These are phyloP conservation scores for Probosciger aterrimus DNA, from an alignment of 2,113 vertebrate genomes.

Conservation along the genomic window DNA sequence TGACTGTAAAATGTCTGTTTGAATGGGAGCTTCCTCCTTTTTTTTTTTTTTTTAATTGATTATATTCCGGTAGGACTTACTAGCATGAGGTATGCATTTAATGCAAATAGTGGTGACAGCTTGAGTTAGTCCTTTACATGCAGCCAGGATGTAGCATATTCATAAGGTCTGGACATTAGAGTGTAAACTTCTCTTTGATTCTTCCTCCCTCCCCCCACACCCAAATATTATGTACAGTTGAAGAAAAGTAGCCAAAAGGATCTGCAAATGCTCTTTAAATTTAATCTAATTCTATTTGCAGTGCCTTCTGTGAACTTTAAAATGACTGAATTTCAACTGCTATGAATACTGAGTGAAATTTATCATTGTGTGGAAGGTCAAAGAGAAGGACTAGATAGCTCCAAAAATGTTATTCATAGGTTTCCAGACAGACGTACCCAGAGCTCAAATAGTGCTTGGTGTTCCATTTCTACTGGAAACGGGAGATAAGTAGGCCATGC, in stretches of 20 bases:
- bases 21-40: background rate
- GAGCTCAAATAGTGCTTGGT: background rate
- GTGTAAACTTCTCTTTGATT: background rate
- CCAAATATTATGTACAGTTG: background rate
- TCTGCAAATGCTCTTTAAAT: conserved; percentile 44
- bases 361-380: conserved; percentile 31
- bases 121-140: background rate
- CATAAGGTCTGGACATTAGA: background rate
- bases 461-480: background rate
- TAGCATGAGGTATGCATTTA: background rate
- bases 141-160: background rate
- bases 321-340: conserved; percentile 1
- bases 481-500: background rate
- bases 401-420: background rate
- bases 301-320: conserved; percentile 45
- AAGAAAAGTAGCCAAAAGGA: background rate
- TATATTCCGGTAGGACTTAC: background rate
- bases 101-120: background rate
- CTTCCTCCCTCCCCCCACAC: background rate
- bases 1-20: background rate
- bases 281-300: conserved; percentile 49
- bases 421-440: background rate
- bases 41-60: background rate
- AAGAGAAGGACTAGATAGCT: background rate
- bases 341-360: background rate